A percentile compares a stretch with the other conserved stretches of the same genome.
Evolutionary conservation across 2,888 invertebrate genomes (phyloP).

Genomic region (Drosophila anomelani): DNA sequence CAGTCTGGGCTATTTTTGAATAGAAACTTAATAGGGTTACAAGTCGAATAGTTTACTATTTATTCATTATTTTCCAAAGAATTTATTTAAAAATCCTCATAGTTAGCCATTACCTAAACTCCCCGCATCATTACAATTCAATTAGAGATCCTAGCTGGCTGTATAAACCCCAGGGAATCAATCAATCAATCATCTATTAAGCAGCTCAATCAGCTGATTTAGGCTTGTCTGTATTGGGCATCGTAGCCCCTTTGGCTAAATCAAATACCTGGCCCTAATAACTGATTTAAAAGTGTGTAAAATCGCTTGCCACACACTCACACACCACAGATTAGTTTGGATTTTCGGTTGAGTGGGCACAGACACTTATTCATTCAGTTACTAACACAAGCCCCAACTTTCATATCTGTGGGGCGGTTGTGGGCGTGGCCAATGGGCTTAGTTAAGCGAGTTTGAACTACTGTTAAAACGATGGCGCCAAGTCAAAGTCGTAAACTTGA

Average conservation of each 20-base stretch:
- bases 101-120: not conserved
- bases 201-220: too few species aligned
- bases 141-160: conserved; percentile 14
- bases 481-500: conserved; percentile 52
- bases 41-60: not conserved
- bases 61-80: not conserved
- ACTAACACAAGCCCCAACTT: conserved; percentile 12
- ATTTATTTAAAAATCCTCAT: not conserved
- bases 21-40: too few species aligned
- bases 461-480: conserved; percentile 40
- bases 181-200: conserved; percentile 40
- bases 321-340: conserved; percentile 23
- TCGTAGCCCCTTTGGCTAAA: conserved; percentile 21
- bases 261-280: conserved; percentile 30
- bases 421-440: conserved; percentile 36
- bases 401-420: conserved; percentile 20
- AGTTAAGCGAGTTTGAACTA: conserved; percentile 29
- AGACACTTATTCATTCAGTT: not conserved
- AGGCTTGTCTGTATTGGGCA: conserved; percentile 10
- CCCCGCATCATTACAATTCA: conserved; percentile 20
- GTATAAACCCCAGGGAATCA: not conserved
- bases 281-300: conserved; percentile 6
- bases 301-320: conserved; percentile 26
- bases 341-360: conserved; percentile 26
- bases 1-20: not conserved